Percentiles rank a stretch among this genome's conserved stretches.
Conservation (phyloP, 2,113 vertebrate species). For the Nanger granti region DNA sequence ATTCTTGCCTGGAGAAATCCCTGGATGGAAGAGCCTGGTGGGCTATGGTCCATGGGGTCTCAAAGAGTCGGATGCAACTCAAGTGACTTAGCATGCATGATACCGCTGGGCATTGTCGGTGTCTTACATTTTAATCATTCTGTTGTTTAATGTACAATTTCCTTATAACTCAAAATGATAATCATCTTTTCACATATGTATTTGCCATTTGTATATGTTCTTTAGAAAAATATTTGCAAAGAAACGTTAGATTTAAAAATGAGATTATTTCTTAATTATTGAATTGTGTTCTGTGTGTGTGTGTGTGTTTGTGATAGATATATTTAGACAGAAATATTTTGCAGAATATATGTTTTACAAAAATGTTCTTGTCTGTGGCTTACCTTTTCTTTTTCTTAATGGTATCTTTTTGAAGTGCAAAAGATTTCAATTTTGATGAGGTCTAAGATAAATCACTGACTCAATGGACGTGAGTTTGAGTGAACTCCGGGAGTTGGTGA, state of each 20-base stretch:
- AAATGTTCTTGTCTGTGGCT: not conserved
- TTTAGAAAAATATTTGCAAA: not conserved
- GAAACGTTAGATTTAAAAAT: not conserved
- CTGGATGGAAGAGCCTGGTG: not conserved
- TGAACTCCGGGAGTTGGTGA: no score
- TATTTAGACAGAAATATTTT: not conserved
- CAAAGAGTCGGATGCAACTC: not conserved
- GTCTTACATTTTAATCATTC: not conserved
- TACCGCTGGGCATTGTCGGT: not conserved
- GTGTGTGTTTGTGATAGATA: not conserved
- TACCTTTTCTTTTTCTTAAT: not conserved
- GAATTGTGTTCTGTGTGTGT: not conserved
- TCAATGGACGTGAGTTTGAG: fast-evolving
- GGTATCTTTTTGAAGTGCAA: not conserved
- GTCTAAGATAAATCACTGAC: no score
- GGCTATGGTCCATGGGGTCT: not conserved
- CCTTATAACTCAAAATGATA: not conserved
- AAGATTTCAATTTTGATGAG: not conserved
- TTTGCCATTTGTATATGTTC: not conserved
- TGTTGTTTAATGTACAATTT: not conserved
- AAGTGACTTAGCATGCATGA: fast-evolving
- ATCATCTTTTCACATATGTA: not conserved
- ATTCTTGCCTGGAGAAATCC: not conserved
- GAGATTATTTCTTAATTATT: not conserved
- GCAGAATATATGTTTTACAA: not conserved